Evolutionary conservation across 2,888 invertebrate species (phyloP), one percentile per base, ranked within the genome.

Genomic region (Gnatocerus cornutus): DNA sequence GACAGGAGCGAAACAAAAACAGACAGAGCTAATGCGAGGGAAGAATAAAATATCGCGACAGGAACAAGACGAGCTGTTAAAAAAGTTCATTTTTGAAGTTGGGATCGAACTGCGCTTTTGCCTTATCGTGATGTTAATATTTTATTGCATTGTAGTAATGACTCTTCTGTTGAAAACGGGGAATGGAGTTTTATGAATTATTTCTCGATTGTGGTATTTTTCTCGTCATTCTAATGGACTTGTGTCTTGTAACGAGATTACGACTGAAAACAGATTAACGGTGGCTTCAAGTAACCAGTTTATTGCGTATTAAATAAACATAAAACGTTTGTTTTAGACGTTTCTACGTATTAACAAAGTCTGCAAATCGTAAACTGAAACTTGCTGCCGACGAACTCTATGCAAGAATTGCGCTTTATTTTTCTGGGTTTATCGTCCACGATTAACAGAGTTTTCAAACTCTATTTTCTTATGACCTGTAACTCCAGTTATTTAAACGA

Each of bases 21-120:
- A 14, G 55, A 50, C 55, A 9, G 16, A 16, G 33, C n/a, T 39
- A 61, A 61, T 37, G 37, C 61, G 48, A 27, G 50, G 39, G 4
- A 27, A 41, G 61, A 61, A 61, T 61, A 61, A 61, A 12, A 56
- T 27, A 56, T 56, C 43, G n/a, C 29, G 39, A 55, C 55, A 39
- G 39, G 13, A 8, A 55, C 33, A 37, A 37, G 39, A 39, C 55
- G 29, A 50, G 9, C 8, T 46, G 46, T 46, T 46, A 46, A 46
- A 46, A 46, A 14, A 21, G 9, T n/a, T 9, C n/a, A 33, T 33
- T 1, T 2, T 33, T 4, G 7, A n/a, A 33, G 33, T 33, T 33
- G 33, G 1, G n/a, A 33, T 33, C 33, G 33, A 33, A 27, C 10
- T 21, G 21, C 3, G 9, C 33, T 33, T 9, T 7, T 6, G 7